phyloP scores from a whole-genome alignment of 2,888 invertebrate species.

The Epistrophella euchroma region DNA sequence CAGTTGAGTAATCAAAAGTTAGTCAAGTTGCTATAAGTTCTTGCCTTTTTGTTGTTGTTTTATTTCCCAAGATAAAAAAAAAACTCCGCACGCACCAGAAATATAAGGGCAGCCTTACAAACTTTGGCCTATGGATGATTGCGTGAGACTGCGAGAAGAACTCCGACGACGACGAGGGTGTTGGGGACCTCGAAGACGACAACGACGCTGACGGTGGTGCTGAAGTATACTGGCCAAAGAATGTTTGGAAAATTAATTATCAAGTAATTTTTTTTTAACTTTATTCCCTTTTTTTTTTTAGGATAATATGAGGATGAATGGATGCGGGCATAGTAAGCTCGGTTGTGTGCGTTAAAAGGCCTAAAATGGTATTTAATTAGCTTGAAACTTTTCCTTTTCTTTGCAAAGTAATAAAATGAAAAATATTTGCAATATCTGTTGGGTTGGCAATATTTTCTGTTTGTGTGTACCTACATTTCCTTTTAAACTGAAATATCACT shows the following conservation, averaged over 20 bases:
- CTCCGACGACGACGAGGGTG: neutral
- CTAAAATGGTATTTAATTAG: conserved; percentile 70
- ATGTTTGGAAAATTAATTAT: conserved; percentile 67
- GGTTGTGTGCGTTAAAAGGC: conserved; percentile 51
- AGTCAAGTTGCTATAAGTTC: conserved; percentile 68
- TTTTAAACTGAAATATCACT: conserved; percentile 34
- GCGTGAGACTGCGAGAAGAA: conserved; percentile 5
- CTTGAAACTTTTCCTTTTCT: conserved; percentile 49
- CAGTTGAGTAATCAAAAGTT: conserved; percentile 76
- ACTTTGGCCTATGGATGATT: conserved; percentile 42
- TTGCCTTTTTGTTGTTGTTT: conserved; percentile 23
- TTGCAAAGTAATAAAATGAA: conserved; percentile 40
- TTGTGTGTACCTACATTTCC: neutral
- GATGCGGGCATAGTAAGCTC: conserved; percentile 11
- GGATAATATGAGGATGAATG: conserved; percentile 30
- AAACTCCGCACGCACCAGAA: conserved; percentile 45
- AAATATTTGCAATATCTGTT: conserved; percentile 60
- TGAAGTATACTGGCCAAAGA: conserved; percentile 34
- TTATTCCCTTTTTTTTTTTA: neutral
- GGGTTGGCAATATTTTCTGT: conserved; percentile 1
- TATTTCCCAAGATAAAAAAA: conserved; percentile 5
- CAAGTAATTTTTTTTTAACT: conserved; percentile 36
- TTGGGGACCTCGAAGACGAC: conserved; percentile 5
- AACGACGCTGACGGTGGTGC: neutral
- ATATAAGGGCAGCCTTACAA: conserved; percentile 42